Conservation (phyloP, 2,113 vertebrate species). For the Notarius lentiginosus region DNA sequence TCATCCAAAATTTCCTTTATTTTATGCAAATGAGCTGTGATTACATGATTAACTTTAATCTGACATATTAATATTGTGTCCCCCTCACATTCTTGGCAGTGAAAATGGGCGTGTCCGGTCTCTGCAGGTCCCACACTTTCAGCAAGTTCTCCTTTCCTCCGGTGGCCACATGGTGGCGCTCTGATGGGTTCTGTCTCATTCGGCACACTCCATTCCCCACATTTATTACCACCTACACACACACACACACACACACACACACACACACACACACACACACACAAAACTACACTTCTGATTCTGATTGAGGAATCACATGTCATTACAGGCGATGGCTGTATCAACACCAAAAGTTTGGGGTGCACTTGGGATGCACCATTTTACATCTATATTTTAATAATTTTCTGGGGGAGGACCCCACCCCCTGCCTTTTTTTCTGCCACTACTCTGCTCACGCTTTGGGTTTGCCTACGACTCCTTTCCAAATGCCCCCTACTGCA, state of each 20-base stretch:
- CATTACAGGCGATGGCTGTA: neutral
- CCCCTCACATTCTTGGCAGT: conserved; percentile 80
- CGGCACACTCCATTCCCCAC: conserved; percentile 70
- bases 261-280: conserved; percentile 11
- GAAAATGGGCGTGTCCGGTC: conserved; percentile 75
- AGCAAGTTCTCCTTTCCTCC: conserved; percentile 85
- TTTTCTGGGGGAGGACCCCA: too few species aligned
- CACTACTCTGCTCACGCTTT: too few species aligned
- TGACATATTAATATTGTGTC: too few species aligned
- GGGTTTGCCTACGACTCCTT: too few species aligned
- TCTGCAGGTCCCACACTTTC: conserved; percentile 87
- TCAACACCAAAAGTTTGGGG: too few species aligned
- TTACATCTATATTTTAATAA: too few species aligned
- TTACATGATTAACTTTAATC: neutral
- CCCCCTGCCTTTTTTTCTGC: too few species aligned
- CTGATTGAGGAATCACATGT: neutral
- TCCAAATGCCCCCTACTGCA: too few species aligned
- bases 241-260: neutral
- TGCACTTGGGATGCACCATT: too few species aligned
- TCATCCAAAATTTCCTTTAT: neutral
- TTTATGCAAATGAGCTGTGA: neutral
- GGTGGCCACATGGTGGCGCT: conserved; percentile 72
- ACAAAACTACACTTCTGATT: neutral
- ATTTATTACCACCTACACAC: conserved; percentile 57
- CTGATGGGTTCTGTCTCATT: conserved; percentile 76